Conservation (phyloP, 2,888 invertebrate species). For the Vesta saturnalis region DNA sequence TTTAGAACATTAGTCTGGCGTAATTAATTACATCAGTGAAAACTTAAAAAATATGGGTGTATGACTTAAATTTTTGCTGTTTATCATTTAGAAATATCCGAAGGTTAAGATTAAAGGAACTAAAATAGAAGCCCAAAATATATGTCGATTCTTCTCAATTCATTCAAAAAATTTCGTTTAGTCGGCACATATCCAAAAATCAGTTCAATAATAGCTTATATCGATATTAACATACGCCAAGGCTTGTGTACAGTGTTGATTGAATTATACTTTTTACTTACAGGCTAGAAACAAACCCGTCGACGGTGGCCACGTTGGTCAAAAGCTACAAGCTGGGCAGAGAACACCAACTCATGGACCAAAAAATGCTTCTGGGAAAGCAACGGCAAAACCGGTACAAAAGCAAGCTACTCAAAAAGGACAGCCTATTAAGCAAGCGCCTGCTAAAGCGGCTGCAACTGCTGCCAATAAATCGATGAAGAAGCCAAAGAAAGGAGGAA, state of each 20-base stretch:
- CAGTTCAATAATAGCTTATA: too few relatives aligned
- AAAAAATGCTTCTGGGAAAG: slow-evolving; percentile 67
- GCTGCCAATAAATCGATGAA: slow-evolving; percentile 71
- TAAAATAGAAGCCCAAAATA: not conserved
- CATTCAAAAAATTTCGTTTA: too few relatives aligned
- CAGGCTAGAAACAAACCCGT: slow-evolving; percentile 87
- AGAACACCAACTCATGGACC: slow-evolving; percentile 69
- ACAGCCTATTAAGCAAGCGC: slow-evolving; percentile 73
- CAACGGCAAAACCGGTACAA: slow-evolving; percentile 68
- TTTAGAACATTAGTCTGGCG: not conserved
- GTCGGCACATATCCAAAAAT: too few relatives aligned
- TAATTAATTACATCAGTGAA: not conserved
- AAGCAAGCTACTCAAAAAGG: slow-evolving; percentile 78
- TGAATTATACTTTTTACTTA: slow-evolving; percentile 46
- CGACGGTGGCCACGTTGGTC: slow-evolving; percentile 79
- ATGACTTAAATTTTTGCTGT: not conserved
- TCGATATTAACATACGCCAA: too few relatives aligned
- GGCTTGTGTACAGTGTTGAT: too few relatives aligned
- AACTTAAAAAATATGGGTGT: not conserved
- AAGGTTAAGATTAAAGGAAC: not conserved
- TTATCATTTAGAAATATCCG: not conserved
- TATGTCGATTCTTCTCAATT: not conserved
- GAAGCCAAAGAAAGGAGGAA: slow-evolving; percentile 81
- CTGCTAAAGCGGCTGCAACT: slow-evolving; percentile 69
- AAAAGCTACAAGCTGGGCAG: slow-evolving; percentile 75